Percentiles rank a stretch among this genome's conserved stretches.
phyloP scores from a whole-genome alignment of 1,140 invertebrate species.

The Drosophila ercepeae region DNA sequence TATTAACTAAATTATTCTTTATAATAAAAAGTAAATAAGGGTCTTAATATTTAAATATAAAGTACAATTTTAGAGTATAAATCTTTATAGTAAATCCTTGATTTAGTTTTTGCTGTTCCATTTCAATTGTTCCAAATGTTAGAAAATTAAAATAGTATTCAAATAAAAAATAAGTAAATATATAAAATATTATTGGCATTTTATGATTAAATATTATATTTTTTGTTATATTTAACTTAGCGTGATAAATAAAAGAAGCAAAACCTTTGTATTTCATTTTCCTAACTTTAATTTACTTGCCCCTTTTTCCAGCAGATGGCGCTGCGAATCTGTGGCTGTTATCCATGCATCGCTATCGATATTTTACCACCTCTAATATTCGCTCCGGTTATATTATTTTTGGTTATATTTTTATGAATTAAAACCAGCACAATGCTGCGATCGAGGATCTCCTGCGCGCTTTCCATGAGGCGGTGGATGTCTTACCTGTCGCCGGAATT shows the following conservation, averaged over 20 bases:
- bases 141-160: too few relatives aligned
- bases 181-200: too few relatives aligned
- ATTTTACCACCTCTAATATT: not conserved
- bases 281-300: not conserved
- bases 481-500: constrained; percentile 65
- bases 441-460: constrained; percentile 27
- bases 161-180: too few relatives aligned
- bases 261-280: too few relatives aligned
- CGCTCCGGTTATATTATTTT: constrained; percentile 16
- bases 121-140: not conserved
- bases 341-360: not conserved
- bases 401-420: constrained; percentile 42
- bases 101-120: not conserved
- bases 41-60: not conserved
- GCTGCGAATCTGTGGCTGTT: not conserved
- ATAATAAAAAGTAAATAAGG: too few relatives aligned
- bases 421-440: constrained; percentile 42
- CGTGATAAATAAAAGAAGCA: too few relatives aligned
- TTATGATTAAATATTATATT: too few relatives aligned
- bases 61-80: not conserved
- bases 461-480: constrained; percentile 36
- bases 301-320: not conserved
- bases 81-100: too few relatives aligned
- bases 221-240: not conserved
- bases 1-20: too few relatives aligned